phyloP scores from a whole-genome alignment of 2,797 vertebrate species.

The Perodicticus potto region DNA sequence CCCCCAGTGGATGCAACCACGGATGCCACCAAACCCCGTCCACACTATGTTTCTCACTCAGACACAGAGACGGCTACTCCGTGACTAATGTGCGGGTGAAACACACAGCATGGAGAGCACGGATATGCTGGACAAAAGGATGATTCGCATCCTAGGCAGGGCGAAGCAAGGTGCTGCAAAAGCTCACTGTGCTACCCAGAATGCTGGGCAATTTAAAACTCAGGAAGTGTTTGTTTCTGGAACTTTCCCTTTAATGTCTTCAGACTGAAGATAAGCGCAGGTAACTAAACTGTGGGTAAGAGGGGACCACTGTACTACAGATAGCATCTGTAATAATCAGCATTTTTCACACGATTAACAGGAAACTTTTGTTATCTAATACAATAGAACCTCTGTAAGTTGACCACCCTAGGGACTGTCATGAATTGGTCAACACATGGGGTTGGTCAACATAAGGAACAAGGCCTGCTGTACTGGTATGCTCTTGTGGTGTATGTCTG shows the following conservation, averaged over 20 bases:
- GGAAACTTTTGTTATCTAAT: constrained; percentile 12
- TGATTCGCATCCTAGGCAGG: not conserved
- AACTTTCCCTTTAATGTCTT: not conserved
- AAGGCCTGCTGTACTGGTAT: no score
- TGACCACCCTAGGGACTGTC: no score
- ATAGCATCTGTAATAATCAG: not conserved
- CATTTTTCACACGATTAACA: not conserved
- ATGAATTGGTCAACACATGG: no score
- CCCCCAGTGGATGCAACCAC: not conserved
- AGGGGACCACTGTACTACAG: not conserved
- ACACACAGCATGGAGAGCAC: not conserved
- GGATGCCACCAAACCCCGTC: no score
- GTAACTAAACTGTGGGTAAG: not conserved
- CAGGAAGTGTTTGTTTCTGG: not conserved
- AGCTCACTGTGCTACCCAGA: not conserved
- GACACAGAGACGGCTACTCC: not conserved
- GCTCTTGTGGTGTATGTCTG: no score
- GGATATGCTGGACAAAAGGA: not conserved
- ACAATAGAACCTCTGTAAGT: not conserved
- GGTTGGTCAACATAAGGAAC: no score
- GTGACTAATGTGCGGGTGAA: not conserved
- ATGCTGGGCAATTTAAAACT: not conserved
- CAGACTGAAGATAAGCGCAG: not conserved
- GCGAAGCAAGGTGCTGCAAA: not conserved
- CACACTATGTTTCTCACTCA: not conserved